A percentile compares a stretch with the other conserved stretches of the same genome.
Evolutionary conservation across 2,888 invertebrate genomes (phyloP).

Genomic region (Zaprionus bogoriensis): DNA sequence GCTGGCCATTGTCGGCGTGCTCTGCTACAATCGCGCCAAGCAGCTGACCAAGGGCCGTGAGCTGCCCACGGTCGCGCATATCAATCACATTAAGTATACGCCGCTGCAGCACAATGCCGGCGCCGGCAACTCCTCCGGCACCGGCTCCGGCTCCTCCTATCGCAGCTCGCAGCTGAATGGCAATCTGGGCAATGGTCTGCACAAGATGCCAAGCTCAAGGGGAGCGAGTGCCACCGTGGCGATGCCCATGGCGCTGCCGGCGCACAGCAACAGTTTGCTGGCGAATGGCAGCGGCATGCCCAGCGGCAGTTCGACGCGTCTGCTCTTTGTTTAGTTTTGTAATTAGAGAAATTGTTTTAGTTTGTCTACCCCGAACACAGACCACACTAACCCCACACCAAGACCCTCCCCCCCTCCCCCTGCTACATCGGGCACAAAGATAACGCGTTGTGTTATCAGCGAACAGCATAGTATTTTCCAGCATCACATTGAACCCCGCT

Average conservation of each 20-base stretch:
- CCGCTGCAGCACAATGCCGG: slow-evolving; percentile 72
- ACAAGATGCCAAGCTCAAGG: slow-evolving; percentile 25
- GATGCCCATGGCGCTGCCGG: slow-evolving; percentile 15
- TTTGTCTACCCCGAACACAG: too few relatives aligned
- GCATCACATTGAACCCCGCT: not conserved
- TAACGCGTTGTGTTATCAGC: not conserved
- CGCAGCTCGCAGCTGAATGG: slow-evolving; percentile 55
- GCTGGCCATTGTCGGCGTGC: slow-evolving; percentile 93
- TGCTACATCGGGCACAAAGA: not conserved
- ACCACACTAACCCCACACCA: not conserved
- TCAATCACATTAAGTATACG: slow-evolving; percentile 81
- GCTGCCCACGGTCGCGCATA: slow-evolving; percentile 82
- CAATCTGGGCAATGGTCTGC: slow-evolving; percentile 49
- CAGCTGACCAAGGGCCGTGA: slow-evolving; percentile 86
- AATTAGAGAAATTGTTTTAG: slow-evolving; percentile 51
- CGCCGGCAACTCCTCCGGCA: slow-evolving; percentile 40
- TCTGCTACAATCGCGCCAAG: slow-evolving; percentile 94
- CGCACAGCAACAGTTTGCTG: slow-evolving; percentile 69
- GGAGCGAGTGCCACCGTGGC: slow-evolving; percentile 40
- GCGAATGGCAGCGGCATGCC: slow-evolving; percentile 77
- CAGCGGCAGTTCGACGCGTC: slow-evolving; percentile 75
- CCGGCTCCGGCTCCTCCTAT: slow-evolving; percentile 62
- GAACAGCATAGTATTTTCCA: not conserved
- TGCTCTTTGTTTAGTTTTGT: slow-evolving; percentile 80
- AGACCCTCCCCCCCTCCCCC: not conserved